Conservation (phyloP, 1,140 invertebrate genomes). For the Caenorhabditis elegans region DNA sequence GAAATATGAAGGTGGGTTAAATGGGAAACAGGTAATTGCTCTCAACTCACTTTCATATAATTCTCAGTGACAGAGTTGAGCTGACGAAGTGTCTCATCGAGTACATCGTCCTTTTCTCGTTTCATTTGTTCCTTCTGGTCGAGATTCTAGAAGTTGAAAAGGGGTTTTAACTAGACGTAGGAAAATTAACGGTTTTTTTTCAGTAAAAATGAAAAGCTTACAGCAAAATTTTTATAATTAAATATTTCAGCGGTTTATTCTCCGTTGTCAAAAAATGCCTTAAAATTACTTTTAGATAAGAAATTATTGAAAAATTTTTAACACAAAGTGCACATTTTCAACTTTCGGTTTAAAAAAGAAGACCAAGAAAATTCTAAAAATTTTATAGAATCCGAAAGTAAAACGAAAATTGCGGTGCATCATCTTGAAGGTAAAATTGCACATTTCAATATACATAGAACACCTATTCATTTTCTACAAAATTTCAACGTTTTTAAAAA, state of each 20-base stretch:
- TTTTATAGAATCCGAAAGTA: too few species aligned
- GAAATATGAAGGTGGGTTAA: not conserved
- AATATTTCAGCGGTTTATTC: too few species aligned
- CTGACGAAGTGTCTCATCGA: slow-evolving; percentile 33
- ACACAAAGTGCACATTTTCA: not conserved
- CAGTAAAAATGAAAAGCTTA: not conserved
- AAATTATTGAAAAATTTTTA: not conserved
- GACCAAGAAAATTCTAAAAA: too few species aligned
- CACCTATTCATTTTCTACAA: too few species aligned
- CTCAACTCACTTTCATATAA: slow-evolving; percentile 34
- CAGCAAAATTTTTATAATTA: not conserved
- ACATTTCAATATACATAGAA: too few species aligned
- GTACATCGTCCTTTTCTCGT: slow-evolving; percentile 32
- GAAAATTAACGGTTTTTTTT: not conserved
- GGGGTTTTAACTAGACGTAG: too few species aligned
- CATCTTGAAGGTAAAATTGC: too few species aligned
- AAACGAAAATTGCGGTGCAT: not conserved
- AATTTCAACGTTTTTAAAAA: too few species aligned
- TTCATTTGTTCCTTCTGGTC: slow-evolving; percentile 22
- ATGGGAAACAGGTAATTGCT: not conserved
- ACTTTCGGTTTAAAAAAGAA: not conserved
- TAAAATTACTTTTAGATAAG: too few species aligned
- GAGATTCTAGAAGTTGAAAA: not conserved
- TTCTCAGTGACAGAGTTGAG: slow-evolving; percentile 10
- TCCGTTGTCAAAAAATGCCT: too few species aligned